Percentiles rank a stretch among this genome's conserved stretches.
These are phyloP conservation scores for Nomia melanderi DNA, from an alignment of 1,140 invertebrate genomes.

Conservation along the genomic window DNA sequence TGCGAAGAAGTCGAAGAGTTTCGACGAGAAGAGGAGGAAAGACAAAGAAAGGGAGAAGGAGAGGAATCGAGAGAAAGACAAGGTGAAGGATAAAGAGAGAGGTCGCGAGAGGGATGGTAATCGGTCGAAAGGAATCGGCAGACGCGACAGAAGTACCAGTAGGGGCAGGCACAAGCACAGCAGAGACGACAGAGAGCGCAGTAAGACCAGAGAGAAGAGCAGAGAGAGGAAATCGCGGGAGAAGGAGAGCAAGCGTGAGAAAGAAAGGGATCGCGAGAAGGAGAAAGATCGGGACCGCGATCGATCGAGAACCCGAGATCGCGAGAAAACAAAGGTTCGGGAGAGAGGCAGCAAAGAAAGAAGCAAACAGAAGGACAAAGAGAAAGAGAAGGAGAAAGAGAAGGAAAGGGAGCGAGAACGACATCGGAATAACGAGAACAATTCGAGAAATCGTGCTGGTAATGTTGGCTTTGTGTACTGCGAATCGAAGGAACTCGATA, in stretches of 20 bases:
- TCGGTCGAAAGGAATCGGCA: slow-evolving; percentile 61
- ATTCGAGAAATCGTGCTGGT: slow-evolving; percentile 39
- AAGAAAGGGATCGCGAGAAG: slow-evolving; percentile 71
- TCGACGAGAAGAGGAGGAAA: slow-evolving; percentile 59
- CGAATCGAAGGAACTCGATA: slow-evolving; percentile 65
- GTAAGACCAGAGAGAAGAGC: slow-evolving; percentile 72
- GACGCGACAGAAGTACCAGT: slow-evolving; percentile 65
- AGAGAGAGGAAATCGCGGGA: slow-evolving; percentile 71
- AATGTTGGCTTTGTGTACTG: slow-evolving; percentile 44
- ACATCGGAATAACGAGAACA: slow-evolving; percentile 59
- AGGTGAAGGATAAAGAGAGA: slow-evolving; percentile 47
- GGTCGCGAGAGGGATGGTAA: slow-evolving; percentile 58
- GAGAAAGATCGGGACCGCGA: slow-evolving; percentile 59
- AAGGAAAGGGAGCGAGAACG: slow-evolving; percentile 63
- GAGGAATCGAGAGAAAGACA: slow-evolving; percentile 57
- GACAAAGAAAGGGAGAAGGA: slow-evolving; percentile 58
- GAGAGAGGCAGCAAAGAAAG: slow-evolving; percentile 63
- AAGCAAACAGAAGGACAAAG: slow-evolving; percentile 54
- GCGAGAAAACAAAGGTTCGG: slow-evolving; percentile 61
- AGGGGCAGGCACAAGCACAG: slow-evolving; percentile 71
- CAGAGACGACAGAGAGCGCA: slow-evolving; percentile 61
- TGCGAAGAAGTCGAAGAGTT: slow-evolving; percentile 27
- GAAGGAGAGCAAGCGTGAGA: slow-evolving; percentile 72
- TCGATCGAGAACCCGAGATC: slow-evolving; percentile 64
- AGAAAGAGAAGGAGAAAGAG: slow-evolving; percentile 51